Evolutionary conservation across 1,140 invertebrate genomes (phyloP).

Genomic region (Dendrolimus punctatus): DNA sequence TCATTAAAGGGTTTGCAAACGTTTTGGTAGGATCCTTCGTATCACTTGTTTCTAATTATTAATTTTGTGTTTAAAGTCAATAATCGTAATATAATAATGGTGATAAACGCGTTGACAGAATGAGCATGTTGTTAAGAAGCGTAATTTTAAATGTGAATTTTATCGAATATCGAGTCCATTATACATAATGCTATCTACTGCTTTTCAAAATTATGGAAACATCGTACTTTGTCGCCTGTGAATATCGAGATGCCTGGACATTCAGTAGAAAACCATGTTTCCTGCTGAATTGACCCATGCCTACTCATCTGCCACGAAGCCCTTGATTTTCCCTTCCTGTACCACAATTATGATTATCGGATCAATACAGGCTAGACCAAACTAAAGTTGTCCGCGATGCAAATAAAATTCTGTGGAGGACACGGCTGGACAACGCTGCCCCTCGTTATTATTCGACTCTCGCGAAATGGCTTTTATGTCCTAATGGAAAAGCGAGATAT

Average conservation of each 20-base stretch:
- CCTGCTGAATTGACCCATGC: too few species aligned
- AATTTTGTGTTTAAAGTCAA: background rate
- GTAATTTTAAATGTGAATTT: too few species aligned
- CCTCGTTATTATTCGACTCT: conserved; percentile 69
- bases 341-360: conserved; percentile 63
- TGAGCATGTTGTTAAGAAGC: background rate
- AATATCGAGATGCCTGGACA: too few species aligned
- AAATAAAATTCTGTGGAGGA: conserved; percentile 63
- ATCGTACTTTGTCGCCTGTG: too few species aligned
- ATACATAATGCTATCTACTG: too few species aligned
- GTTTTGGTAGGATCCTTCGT: conserved; percentile 25
- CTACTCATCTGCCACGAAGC: background rate
- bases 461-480: conserved; percentile 67
- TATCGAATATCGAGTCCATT: too few species aligned
- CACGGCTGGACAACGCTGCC: conserved; percentile 59
- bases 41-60: background rate
- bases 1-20: conserved; percentile 48
- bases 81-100: background rate
- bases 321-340: conserved; percentile 3
- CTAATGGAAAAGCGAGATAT: conserved; percentile 71
- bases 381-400: conserved; percentile 58
- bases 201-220: too few species aligned
- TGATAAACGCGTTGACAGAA: background rate
- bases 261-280: too few species aligned
- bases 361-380: conserved; percentile 54